A percentile compares a stretch with the other conserved stretches of the same genome.
Evolutionary conservation across 2,888 invertebrate genomes (phyloP).

Genomic region (Hoplodrina blanda): DNA sequence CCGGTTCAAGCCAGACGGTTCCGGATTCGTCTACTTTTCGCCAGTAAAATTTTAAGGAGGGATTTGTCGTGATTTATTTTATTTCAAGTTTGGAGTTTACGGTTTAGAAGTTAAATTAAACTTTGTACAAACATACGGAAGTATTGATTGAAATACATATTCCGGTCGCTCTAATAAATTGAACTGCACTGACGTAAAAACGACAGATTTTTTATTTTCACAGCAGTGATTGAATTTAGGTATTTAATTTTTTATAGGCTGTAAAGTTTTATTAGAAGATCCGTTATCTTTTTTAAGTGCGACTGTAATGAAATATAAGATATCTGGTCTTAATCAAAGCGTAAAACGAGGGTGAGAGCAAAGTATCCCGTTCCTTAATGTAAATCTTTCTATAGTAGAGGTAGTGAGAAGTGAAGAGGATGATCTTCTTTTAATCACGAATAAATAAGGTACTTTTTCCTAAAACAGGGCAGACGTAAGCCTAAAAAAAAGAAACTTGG

Average conservation of each 20-base stretch:
- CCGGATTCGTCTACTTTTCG: slow-evolving; percentile 58
- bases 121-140: slow-evolving; percentile 9
- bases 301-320: slow-evolving; percentile 4
- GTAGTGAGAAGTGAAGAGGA: no score
- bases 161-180: slow-evolving; percentile 12
- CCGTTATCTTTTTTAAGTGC: slow-evolving; percentile 4
- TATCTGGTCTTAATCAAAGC: slow-evolving; percentile 7
- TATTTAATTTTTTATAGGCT: slow-evolving; percentile 24
- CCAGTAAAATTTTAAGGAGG: slow-evolving; percentile 60
- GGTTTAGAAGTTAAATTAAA: slow-evolving; percentile 42
- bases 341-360: neutral
- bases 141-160: slow-evolving; percentile 38
- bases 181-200: neutral
- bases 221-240: neutral
- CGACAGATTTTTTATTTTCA: slow-evolving; percentile 10
- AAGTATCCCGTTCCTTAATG: slow-evolving; percentile 6
- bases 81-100: slow-evolving; percentile 48
- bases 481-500: no score
- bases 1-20: slow-evolving; percentile 60
- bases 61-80: slow-evolving; percentile 61
- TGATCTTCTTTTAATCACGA: no score
- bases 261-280: slow-evolving; percentile 9
- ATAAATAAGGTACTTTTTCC: no score
- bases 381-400: neutral
- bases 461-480: no score